phyloP scores from a whole-genome alignment of 1,140 invertebrate species.

The Phocides pigmalion region DNA sequence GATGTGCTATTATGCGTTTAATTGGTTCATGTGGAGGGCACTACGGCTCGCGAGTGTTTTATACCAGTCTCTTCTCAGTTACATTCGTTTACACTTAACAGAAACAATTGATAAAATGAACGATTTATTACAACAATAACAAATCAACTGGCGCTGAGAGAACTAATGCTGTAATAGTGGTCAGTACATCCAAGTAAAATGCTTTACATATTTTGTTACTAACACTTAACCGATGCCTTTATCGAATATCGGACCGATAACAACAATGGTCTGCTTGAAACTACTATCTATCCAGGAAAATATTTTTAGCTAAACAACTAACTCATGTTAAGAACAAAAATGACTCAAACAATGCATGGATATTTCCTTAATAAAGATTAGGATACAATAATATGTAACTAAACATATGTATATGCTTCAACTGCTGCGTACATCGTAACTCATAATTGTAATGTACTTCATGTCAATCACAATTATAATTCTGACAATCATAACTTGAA shows the following conservation, averaged over 20 bases:
- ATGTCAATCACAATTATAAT: background rate
- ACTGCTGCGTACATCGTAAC: background rate
- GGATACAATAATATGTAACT: too few species aligned
- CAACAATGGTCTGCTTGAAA: background rate
- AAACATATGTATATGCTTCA: too few species aligned
- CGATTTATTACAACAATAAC: too few species aligned
- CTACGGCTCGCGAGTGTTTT: background rate
- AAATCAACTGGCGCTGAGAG: too few species aligned
- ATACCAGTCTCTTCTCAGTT: too few species aligned
- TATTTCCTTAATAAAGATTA: too few species aligned
- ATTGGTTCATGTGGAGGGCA: background rate
- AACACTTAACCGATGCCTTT: background rate
- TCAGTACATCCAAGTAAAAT: constrained; percentile 10
- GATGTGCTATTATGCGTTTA: background rate
- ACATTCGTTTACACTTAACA: too few species aligned
- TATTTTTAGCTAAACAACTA: background rate
- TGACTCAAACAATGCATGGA: background rate
- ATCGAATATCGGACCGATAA: background rate
- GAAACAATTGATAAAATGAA: too few species aligned
- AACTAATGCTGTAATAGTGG: constrained; percentile 6
- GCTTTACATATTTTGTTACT: constrained; percentile 17
- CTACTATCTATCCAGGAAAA: background rate
- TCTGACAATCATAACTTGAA: background rate
- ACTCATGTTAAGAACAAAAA: background rate
- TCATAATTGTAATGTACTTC: background rate